Evolutionary conservation across 2,797 vertebrate genomes (phyloP).

Genomic region (Lepus oiostolus): DNA sequence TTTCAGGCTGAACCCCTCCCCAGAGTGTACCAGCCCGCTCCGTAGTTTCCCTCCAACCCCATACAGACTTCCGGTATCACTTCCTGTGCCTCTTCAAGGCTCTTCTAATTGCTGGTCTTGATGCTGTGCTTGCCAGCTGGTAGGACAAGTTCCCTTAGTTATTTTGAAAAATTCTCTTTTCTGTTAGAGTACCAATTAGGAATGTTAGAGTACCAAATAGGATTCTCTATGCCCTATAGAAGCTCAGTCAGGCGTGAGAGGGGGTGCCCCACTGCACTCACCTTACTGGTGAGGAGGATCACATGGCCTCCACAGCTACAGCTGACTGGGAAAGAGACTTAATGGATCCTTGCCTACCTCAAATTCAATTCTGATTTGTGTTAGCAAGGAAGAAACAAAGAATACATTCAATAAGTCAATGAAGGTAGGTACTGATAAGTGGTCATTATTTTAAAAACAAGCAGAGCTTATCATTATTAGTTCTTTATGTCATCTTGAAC

Average conservation of each 20-base stretch:
- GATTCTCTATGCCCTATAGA: neutral
- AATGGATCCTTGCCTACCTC: neutral
- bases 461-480: neutral
- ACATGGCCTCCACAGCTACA: neutral
- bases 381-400: slow-evolving; percentile 12
- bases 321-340: neutral
- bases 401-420: neutral
- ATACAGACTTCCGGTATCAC: neutral
- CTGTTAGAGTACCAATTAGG: neutral
- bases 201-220: slow-evolving; percentile 31
- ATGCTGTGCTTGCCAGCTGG: neutral
- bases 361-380: neutral
- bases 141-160: neutral
- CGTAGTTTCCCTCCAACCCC: neutral
- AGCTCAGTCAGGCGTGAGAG: neutral
- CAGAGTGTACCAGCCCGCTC: neutral
- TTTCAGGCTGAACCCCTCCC: neutral
- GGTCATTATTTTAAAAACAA: slow-evolving; percentile 42
- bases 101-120: slow-evolving; percentile 27
- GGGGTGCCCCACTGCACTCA: neutral
- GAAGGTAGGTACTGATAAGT: neutral
- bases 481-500: slow-evolving; percentile 22
- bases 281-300: neutral
- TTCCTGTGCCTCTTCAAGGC: neutral
- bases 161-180: neutral